Evolutionary conservation across 2,888 invertebrate species (phyloP).

Genomic region (Pheosia tremula): DNA sequence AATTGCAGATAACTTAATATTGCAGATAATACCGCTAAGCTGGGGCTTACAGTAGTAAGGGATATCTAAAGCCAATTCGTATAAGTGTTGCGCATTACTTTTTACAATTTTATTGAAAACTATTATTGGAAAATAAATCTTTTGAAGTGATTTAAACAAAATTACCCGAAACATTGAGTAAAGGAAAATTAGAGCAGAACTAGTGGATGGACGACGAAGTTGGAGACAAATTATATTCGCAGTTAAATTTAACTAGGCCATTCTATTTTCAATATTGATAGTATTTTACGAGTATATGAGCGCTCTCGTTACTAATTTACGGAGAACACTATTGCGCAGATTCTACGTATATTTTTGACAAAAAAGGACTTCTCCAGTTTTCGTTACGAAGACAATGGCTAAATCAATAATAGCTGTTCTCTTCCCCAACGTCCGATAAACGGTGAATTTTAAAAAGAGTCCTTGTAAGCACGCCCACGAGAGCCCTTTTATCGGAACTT

Average conservation of each 20-base stretch:
- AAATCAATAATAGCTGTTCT: too few relatives aligned
- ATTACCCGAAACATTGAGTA: background rate
- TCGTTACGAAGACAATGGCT: too few relatives aligned
- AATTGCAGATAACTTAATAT: constrained; percentile 3
- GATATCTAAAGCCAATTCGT: background rate
- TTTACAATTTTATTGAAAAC: background rate
- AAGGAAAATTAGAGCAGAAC: too few relatives aligned
- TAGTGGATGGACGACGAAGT: too few relatives aligned
- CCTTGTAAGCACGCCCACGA: background rate
- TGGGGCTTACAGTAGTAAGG: background rate
- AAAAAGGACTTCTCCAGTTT: too few relatives aligned
- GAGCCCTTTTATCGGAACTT: background rate
- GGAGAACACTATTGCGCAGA: too few relatives aligned
- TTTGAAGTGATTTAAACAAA: background rate
- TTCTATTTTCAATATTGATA: too few relatives aligned
- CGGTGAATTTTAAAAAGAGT: background rate
- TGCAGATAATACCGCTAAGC: background rate
- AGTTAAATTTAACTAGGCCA: too few relatives aligned
- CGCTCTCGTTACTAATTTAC: too few relatives aligned
- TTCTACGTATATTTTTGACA: too few relatives aligned
- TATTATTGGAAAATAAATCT: background rate
- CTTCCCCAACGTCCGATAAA: background rate
- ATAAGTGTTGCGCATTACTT: background rate
- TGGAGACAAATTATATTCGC: too few relatives aligned
- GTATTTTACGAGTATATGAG: too few relatives aligned